Percentiles rank a stretch among this genome's conserved stretches.
Conservation (phyloP, 1,140 invertebrate genomes). For the Lutraria rhynchaena region DNA sequence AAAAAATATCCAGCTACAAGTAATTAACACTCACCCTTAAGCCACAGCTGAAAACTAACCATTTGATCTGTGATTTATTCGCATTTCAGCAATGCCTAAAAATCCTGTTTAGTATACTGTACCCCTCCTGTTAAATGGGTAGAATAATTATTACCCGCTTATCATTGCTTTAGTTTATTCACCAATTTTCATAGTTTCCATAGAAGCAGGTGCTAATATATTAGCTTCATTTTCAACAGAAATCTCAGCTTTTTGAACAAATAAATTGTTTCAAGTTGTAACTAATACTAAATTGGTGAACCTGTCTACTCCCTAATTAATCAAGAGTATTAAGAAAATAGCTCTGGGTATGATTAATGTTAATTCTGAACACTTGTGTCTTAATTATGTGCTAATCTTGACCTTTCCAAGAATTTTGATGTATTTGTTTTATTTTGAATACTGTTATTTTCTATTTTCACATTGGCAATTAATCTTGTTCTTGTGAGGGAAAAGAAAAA, state of each 20-base stretch:
- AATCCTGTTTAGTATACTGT: constrained; percentile 13
- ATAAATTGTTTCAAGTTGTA: constrained; percentile 58
- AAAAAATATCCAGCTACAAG: no score
- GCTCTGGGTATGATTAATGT: constrained; percentile 45
- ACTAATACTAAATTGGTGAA: constrained; percentile 44
- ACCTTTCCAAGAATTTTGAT: constrained; percentile 52
- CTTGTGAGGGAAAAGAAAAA: constrained; percentile 10
- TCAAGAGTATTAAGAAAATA: constrained; percentile 48
- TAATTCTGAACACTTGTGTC: constrained; percentile 53
- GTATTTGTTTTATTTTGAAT: constrained; percentile 47
- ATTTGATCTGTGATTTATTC: constrained; percentile 48
- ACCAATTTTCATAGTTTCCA: constrained; percentile 42
- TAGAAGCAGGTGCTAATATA: constrained; percentile 35
- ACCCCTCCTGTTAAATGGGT: constrained; percentile 20
- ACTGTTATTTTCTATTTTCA: constrained; percentile 3
- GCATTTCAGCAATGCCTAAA: constrained; percentile 27
- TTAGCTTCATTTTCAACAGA: constrained; percentile 43
- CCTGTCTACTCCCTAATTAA: constrained; percentile 53
- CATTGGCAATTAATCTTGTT: constrained; percentile 40
- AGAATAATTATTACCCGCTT: constrained; percentile 52
- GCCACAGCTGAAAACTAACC: constrained; percentile 35
- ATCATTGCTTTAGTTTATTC: constrained; percentile 38
- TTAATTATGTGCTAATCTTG: constrained; percentile 59
- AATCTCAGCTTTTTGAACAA: constrained; percentile 42
- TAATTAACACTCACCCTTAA: neutral